These are phyloP conservation scores for Drosophila seclusa DNA, from an alignment of 2,888 invertebrate genomes.

Conservation along the genomic window DNA sequence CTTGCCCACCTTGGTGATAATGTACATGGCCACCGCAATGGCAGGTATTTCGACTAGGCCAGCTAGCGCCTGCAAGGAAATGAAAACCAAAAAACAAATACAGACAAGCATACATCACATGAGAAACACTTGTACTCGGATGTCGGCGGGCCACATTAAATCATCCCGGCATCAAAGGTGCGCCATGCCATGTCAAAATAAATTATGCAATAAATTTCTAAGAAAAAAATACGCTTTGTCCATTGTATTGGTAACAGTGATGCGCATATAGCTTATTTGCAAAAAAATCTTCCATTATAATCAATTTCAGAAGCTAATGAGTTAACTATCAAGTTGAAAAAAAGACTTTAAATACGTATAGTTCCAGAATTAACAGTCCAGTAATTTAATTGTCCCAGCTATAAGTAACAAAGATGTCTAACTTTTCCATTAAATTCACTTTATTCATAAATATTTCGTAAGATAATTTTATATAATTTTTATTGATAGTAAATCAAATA, in stretches of 20 bases:
- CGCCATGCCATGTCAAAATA: conserved; percentile 70
- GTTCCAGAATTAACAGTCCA: background rate
- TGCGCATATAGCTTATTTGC: conserved; percentile 30
- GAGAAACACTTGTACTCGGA: conserved; percentile 18
- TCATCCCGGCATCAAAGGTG: conserved; percentile 73
- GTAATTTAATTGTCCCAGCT: background rate
- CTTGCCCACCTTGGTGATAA: conserved; percentile 90
- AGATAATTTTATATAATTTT: background rate
- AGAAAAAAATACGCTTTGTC: conserved; percentile 20
- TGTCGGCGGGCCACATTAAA: conserved; percentile 69
- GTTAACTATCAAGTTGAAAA: background rate
- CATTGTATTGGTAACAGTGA: conserved; percentile 49
- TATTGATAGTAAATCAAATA: background rate
- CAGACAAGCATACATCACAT: conserved; percentile 12
- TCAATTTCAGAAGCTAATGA: background rate
- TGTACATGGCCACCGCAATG: conserved; percentile 90
- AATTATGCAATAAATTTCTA: conserved; percentile 73
- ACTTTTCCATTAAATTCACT: background rate
- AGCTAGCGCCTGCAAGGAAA: conserved; percentile 86
- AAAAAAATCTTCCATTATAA: background rate
- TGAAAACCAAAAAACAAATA: background rate
- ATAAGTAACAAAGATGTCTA: background rate
- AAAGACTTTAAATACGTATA: background rate
- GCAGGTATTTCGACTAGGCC: conserved; percentile 92
- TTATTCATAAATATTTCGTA: background rate